phyloP scores from a whole-genome alignment of 2,797 vertebrate genomes.

The Periophthalmus magnuspinnatus region DNA sequence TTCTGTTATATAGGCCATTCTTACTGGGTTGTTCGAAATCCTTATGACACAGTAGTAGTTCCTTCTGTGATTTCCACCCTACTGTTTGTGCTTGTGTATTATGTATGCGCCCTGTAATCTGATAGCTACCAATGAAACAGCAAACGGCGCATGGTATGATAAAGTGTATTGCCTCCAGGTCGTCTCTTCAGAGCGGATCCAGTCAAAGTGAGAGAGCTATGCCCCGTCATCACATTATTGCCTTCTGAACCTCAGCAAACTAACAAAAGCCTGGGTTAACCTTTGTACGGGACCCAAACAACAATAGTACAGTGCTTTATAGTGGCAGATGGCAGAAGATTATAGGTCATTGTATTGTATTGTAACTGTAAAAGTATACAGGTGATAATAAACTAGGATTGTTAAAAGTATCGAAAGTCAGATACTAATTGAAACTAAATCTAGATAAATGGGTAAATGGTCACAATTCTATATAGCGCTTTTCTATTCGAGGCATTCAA shows the following conservation, averaged over 20 bases:
- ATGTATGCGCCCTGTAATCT: background rate
- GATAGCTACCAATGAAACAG: conserved; percentile 16
- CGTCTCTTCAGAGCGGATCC: conserved; percentile 11
- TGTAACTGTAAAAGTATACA: no score
- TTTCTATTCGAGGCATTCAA: no score
- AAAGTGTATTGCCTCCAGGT: conserved; percentile 9
- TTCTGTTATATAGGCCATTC: no score
- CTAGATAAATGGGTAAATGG: no score
- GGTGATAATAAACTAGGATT: no score
- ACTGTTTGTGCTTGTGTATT: conserved; percentile 1
- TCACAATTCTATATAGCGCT: no score
- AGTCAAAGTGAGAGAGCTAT: conserved; percentile 10
- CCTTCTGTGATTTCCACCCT: background rate
- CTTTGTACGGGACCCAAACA: background rate
- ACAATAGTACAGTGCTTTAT: no score
- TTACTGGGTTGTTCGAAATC: background rate
- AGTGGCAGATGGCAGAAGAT: no score
- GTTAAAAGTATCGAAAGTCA: no score
- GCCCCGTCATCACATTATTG: conserved; percentile 12
- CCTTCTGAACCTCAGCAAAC: background rate
- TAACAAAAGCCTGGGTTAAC: conserved; percentile 18
- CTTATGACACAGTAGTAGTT: background rate
- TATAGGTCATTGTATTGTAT: no score
- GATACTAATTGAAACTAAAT: no score
- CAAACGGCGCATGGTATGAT: conserved; percentile 9